Evolutionary conservation across 2,113 vertebrate species (phyloP), one percentile per base, ranked within the genome.

Genomic region (Plotosus lineatus): DNA sequence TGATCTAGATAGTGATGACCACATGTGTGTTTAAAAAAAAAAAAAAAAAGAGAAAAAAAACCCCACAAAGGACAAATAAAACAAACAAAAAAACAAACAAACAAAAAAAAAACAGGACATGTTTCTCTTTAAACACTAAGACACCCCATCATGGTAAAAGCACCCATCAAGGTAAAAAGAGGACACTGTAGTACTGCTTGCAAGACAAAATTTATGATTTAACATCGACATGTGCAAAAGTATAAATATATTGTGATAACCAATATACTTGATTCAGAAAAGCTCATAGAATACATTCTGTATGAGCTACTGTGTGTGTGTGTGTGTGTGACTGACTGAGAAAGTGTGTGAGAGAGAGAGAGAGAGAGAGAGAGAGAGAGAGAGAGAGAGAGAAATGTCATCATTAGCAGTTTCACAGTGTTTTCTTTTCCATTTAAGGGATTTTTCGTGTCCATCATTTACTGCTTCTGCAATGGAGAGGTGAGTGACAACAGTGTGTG

Each of bases 401-500:
- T 75, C 36, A 53, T 3, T 53, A 36, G 23, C 48, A 31, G 10
- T 28, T 51, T 79, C 23, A 75, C 42, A 4, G 8, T 36, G 31
- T 26, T 48, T 44, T 44, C 79, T 50, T 23, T 26, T 81, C 51
- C 77, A 21, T 86, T 88, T 23, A 88, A 97, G 96, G 96, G 96
- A 17, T 97, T 97, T 87, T 97, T 97, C 85, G 96, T 97, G 79
- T 95, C 96, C 28, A 92, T 97, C 75, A 94, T 97, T 81, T 97
- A 97, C 78, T 97, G 96, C 84, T 97, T 93, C 90, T 97, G 96
- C 90, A 96, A 97, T 4, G 95, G 95, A 81, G 96, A 97, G 94
- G 96, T 96, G 89, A 93, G 95, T 90, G n/a, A 2, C n/a, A 66
- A 55, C 26, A 56, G 50, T 51, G 50, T 71, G 51, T 51, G 23